A percentile compares a stretch with the other conserved stretches of the same genome.
These are phyloP conservation scores for Canis aureus DNA, from an alignment of 2,113 vertebrate species.

Conservation along the genomic window DNA sequence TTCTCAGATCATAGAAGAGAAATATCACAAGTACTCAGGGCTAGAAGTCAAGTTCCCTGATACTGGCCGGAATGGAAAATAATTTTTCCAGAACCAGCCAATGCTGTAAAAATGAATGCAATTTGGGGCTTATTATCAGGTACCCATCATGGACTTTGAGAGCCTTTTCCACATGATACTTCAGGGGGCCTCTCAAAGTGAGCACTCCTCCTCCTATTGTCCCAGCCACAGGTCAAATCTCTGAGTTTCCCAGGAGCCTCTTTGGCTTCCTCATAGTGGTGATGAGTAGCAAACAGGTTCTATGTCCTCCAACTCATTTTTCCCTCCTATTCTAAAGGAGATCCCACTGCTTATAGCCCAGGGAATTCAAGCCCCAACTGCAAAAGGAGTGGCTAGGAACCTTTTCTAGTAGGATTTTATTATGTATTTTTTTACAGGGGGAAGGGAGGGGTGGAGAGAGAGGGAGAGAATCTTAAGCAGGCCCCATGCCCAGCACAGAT, in stretches of 20 bases:
- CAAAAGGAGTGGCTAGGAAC: background rate
- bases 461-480: background rate
- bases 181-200: slow-evolving; percentile 15
- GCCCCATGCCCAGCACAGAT: background rate
- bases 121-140: background rate
- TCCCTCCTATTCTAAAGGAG: slow-evolving; percentile 3
- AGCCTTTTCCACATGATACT: background rate
- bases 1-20: background rate
- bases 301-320: background rate
- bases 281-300: background rate
- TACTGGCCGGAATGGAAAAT: slow-evolving; percentile 46
- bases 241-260: background rate
- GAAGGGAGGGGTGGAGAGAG: background rate
- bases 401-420: slow-evolving; percentile 20
- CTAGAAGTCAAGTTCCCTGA: background rate
- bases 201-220: background rate
- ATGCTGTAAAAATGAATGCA: background rate
- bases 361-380: slow-evolving; percentile 9
- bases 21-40: background rate
- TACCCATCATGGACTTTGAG: background rate
- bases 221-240: background rate
- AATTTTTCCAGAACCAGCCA: slow-evolving; percentile 1
- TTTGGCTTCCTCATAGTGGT: background rate
- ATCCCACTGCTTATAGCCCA: background rate
- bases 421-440: background rate